phyloP scores from a whole-genome alignment of 2,113 vertebrate genomes.

The Haemorhous mexicanus region DNA sequence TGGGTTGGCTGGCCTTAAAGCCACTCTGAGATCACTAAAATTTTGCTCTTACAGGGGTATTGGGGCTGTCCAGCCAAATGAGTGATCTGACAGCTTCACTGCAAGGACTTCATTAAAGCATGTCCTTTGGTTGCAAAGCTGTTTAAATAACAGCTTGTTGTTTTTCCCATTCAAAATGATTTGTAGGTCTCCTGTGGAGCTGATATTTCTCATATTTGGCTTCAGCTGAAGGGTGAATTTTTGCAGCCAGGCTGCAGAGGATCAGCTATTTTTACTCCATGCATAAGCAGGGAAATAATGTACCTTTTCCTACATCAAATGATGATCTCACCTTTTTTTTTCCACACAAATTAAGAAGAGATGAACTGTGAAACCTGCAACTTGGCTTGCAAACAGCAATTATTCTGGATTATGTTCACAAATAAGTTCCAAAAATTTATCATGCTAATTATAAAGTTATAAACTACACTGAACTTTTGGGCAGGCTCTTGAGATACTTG shows the following conservation, averaged over 20 bases:
- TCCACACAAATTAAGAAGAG: slow-evolving; percentile 8
- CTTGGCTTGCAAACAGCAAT: slow-evolving; percentile 14
- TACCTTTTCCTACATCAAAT: neutral
- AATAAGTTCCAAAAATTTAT: neutral
- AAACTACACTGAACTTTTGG: neutral
- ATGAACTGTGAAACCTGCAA: slow-evolving; percentile 35
- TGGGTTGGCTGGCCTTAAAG: neutral
- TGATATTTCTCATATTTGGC: slow-evolving; percentile 6
- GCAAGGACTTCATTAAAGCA: neutral
- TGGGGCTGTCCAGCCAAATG: neutral
- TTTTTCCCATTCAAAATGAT: slow-evolving; percentile 23
- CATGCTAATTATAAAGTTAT: slow-evolving; percentile 22
- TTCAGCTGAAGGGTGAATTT: slow-evolving; percentile 24
- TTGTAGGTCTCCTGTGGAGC: neutral
- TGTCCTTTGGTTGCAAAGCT: neutral
- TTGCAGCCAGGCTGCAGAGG: neutral
- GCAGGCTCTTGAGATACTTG: neutral
- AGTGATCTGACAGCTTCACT: neutral
- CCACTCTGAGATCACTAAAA: neutral
- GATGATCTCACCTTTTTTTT: slow-evolving; percentile 19
- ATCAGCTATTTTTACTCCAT: slow-evolving; percentile 15
- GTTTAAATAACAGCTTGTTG: neutral
- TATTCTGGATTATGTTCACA: slow-evolving; percentile 17
- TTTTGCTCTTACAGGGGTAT: neutral
- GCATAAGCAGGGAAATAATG: neutral